Conservation (phyloP, 2,113 vertebrate genomes). For the Tenebrosternarchus preto region DNA sequence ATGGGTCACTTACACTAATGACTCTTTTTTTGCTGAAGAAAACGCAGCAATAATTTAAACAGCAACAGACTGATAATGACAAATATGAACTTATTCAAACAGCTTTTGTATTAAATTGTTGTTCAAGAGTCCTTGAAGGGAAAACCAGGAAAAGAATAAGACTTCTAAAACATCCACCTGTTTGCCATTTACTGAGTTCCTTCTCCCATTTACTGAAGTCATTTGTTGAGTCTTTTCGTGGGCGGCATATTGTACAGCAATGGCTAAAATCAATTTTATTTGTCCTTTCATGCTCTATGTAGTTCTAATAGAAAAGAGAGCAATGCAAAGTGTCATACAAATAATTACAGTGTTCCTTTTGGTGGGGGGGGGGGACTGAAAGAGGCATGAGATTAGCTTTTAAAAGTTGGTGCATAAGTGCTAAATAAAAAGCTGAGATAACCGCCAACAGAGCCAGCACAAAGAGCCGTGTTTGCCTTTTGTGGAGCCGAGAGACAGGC, state of each 20-base stretch:
- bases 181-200: conserved; percentile 68
- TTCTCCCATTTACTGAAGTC: conserved; percentile 52
- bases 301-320: neutral
- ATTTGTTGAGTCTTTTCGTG: conserved; percentile 58
- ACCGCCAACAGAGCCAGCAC: conserved; percentile 53
- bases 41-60: conserved; percentile 7
- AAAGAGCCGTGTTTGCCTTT: conserved; percentile 62
- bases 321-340: neutral
- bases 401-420: conserved; percentile 38
- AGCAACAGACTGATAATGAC: conserved; percentile 20
- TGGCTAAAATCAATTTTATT: conserved; percentile 43
- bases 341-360: conserved; percentile 1
- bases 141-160: neutral
- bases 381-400: neutral
- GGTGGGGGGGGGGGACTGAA: neutral
- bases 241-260: conserved; percentile 60
- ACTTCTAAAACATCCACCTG: conserved; percentile 36
- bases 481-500: conserved; percentile 60
- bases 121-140: conserved; percentile 22
- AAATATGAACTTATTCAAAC: conserved; percentile 2
- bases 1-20: neutral
- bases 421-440: conserved; percentile 56
- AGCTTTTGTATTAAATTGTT: neutral
- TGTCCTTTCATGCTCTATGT: conserved; percentile 35
- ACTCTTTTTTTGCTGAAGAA: neutral